A percentile compares a stretch with the other conserved stretches of the same genome.
These are phyloP conservation scores for Microtus californicus DNA, from an alignment of 2,797 vertebrate genomes.

Conservation along the genomic window DNA sequence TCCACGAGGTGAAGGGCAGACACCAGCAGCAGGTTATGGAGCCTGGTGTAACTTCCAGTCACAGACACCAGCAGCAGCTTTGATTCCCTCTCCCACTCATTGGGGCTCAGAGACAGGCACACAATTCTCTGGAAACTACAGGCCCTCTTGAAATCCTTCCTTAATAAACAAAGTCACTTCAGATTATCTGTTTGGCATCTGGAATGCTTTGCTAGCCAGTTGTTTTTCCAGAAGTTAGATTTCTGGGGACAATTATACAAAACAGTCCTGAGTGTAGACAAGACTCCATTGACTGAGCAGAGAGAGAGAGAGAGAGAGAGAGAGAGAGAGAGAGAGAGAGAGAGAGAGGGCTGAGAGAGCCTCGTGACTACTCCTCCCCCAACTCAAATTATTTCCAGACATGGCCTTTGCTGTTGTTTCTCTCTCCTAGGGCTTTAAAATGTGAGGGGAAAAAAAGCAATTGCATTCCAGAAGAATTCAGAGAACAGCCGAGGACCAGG, in stretches of 20 bases:
- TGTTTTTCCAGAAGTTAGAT: constrained; percentile 56
- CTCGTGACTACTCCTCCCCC: not conserved
- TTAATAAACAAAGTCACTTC: constrained; percentile 14
- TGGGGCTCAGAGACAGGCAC: not conserved
- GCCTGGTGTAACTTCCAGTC: not conserved
- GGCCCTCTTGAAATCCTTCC: constrained; percentile 15
- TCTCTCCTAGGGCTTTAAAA: constrained; percentile 68
- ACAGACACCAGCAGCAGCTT: not conserved
- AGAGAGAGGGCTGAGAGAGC: not conserved
- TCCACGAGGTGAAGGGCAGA: not conserved
- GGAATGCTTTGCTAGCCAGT: constrained; percentile 15
- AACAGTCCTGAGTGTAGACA: not conserved
- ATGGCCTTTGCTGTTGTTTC: constrained; percentile 38
- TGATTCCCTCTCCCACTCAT: not conserved
- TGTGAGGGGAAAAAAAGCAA: constrained; percentile 63
- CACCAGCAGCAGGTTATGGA: not conserved
- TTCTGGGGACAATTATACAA: constrained; percentile 39
- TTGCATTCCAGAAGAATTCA: constrained; percentile 87
- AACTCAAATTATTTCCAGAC: constrained; percentile 49
- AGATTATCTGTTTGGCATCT: constrained; percentile 49
- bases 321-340: too few relatives aligned
- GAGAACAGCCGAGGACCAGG: constrained; percentile 85
- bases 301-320: not conserved
- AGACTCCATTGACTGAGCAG: not conserved
- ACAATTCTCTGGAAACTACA: not conserved